These are phyloP conservation scores for Spilogale gracilis DNA, from an alignment of 2,113 vertebrate genomes.

Conservation along the genomic window DNA sequence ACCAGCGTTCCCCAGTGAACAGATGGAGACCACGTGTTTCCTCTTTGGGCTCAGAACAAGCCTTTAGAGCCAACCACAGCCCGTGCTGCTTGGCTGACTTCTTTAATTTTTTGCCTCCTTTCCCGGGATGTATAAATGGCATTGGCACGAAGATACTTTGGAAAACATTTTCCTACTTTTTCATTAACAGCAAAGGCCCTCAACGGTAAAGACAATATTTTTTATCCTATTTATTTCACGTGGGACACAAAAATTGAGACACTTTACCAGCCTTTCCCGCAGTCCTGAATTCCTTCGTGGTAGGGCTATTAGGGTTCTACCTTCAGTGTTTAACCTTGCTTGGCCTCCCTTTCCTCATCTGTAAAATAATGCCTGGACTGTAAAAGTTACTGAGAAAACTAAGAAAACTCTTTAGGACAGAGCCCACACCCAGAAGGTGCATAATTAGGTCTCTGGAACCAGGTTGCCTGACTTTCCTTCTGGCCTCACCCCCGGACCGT, in stretches of 20 bases:
- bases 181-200: neutral
- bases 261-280: neutral
- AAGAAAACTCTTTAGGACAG: neutral
- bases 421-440: neutral
- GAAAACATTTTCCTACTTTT: neutral
- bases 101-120: neutral
- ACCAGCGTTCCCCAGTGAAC: neutral
- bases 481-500: neutral
- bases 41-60: neutral
- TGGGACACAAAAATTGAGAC: fast-evolving
- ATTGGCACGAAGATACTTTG: neutral
- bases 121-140: neutral
- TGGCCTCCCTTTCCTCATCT: neutral
- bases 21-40: neutral
- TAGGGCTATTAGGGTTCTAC: neutral
- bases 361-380: neutral
- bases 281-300: neutral
- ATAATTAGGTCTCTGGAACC: neutral
- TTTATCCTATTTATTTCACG: neutral
- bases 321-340: neutral
- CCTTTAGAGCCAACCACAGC: neutral
- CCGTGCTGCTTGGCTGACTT: neutral
- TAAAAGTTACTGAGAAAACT: neutral
- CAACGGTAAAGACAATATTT: neutral
- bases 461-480: neutral